phyloP scores from a whole-genome alignment of 2,888 invertebrate species.

The Agrotis ipsilon region DNA sequence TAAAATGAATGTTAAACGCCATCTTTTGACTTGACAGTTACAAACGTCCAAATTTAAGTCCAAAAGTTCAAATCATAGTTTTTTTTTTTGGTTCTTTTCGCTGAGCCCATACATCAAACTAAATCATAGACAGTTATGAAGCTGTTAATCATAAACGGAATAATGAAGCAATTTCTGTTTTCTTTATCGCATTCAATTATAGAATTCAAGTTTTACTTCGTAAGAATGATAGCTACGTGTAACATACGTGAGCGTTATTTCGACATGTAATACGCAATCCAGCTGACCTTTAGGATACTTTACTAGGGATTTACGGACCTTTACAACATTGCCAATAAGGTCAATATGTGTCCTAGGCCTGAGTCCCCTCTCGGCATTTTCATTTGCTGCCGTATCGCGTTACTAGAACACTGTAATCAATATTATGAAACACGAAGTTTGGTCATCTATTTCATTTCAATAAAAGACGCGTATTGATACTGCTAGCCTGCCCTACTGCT shows the following conservation, averaged over 20 bases:
- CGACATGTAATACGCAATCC: slow-evolving; percentile 17
- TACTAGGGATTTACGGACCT: slow-evolving; percentile 34
- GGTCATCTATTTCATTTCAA: background rate
- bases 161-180: background rate
- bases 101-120: no score
- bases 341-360: slow-evolving; percentile 30
- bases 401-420: background rate
- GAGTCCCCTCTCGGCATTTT: slow-evolving; percentile 1
- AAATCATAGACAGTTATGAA: no score
- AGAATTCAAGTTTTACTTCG: background rate
- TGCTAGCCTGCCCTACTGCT: no score
- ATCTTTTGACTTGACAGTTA: slow-evolving; percentile 9
- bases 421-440: background rate
- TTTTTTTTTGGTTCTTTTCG: no score
- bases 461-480: background rate
- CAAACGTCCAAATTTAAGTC: background rate
- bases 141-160: background rate
- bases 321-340: slow-evolving; percentile 31
- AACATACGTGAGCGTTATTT: background rate
- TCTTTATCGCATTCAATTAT: background rate
- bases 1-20: slow-evolving; percentile 20
- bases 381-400: background rate
- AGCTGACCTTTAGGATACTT: slow-evolving; percentile 32
- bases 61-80: no score
- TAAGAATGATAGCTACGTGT: background rate